A percentile compares a stretch with the other conserved stretches of the same genome.
Evolutionary conservation across 2,113 vertebrate genomes (phyloP).

Genomic region (Microcebus lehilahytsara): DNA sequence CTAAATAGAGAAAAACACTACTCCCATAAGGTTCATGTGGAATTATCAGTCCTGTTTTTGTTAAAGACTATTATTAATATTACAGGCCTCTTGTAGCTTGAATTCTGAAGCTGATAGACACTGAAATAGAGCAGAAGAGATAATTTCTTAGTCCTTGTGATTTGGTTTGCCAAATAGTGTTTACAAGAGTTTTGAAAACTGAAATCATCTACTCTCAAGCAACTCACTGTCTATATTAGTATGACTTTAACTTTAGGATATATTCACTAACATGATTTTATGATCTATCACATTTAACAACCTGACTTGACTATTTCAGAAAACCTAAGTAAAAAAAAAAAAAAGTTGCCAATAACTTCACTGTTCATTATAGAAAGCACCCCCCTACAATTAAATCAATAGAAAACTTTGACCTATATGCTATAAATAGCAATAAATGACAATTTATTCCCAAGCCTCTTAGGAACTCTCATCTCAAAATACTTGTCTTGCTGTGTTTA

Average conservation of each 20-base stretch:
- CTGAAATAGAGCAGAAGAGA: not conserved
- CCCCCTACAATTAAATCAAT: not conserved
- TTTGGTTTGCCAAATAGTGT: not conserved
- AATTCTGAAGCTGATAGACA: not conserved
- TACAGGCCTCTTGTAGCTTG: not conserved
- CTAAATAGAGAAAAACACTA: not conserved
- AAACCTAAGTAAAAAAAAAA: not conserved
- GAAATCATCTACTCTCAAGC: not conserved
- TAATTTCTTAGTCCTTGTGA: not conserved
- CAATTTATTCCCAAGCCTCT: not conserved
- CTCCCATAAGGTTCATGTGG: not conserved
- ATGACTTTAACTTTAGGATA: not conserved
- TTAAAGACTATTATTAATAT: not conserved
- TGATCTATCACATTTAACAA: not conserved
- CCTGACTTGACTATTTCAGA: not conserved
- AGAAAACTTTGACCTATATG: not conserved
- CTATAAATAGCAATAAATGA: not conserved
- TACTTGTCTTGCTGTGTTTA: not conserved
- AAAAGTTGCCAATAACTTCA: not conserved
- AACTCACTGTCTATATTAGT: not conserved
- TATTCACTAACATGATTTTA: not conserved
- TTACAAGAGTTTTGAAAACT: not conserved
- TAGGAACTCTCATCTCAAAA: not conserved
- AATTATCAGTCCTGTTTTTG: not conserved
- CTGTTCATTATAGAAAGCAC: not conserved